Percentiles rank a stretch among this genome's conserved stretches.
These are phyloP conservation scores for Bradypodion ventrale DNA, from an alignment of 2,797 vertebrate species.

Conservation along the genomic window DNA sequence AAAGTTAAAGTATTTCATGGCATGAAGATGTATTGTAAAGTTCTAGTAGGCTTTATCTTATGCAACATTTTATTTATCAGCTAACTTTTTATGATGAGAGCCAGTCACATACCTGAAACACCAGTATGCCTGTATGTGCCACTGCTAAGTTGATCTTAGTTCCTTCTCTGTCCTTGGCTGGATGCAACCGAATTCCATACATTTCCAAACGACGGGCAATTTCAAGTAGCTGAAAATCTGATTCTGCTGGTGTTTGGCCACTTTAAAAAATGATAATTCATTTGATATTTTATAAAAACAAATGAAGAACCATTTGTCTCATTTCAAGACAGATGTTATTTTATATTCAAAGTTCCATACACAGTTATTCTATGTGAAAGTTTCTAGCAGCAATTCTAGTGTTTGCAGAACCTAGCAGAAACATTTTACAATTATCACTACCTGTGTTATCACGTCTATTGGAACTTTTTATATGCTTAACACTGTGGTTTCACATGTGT, in stretches of 20 bases:
- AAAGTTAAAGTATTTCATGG: not conserved
- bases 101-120: constrained; percentile 89
- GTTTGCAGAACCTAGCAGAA: not conserved
- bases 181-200: constrained; percentile 93
- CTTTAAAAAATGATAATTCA: constrained; percentile 73
- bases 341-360: not conserved
- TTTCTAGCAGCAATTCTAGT: not conserved
- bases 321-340: not conserved
- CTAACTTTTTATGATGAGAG: fast-evolving
- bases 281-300: not conserved
- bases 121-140: constrained; percentile 92
- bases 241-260: constrained; percentile 95
- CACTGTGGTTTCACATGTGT: not conserved
- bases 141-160: constrained; percentile 91
- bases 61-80: not conserved
- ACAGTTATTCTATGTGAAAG: not conserved
- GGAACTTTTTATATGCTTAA: not conserved
- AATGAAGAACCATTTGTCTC: not conserved
- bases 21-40: not conserved
- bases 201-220: constrained; percentile 93
- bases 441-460: not conserved
- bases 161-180: constrained; percentile 95
- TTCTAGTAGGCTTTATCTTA: not conserved
- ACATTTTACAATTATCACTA: not conserved
- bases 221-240: constrained; percentile 94